These are phyloP conservation scores for Myotis planiceps DNA, from an alignment of 2,797 vertebrate species.

Conservation along the genomic window DNA sequence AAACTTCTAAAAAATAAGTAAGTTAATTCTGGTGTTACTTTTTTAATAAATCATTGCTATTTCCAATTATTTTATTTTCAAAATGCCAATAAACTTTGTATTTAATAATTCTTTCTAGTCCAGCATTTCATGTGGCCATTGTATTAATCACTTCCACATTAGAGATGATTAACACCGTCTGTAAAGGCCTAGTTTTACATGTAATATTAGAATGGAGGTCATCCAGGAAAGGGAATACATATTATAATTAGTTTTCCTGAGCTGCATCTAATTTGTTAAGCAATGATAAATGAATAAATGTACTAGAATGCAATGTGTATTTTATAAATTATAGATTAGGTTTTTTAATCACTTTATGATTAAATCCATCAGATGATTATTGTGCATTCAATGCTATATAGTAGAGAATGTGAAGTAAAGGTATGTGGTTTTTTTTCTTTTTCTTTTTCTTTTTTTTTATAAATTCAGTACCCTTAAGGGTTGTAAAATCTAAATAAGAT, in stretches of 20 bases:
- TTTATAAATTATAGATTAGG: constrained; percentile 1
- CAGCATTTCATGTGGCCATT: not conserved
- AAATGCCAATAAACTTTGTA: not conserved
- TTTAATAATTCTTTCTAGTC: not conserved
- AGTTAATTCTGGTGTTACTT: not conserved
- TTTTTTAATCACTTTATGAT: not conserved
- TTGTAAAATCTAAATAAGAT: not conserved
- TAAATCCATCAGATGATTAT: not conserved
- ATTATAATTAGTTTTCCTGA: constrained; percentile 41
- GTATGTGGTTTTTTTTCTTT: not conserved
- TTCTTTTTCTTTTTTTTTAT: not conserved
- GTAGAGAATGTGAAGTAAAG: not conserved
- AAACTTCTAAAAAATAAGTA: not conserved
- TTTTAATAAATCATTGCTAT: not conserved
- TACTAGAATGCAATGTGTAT: not conserved
- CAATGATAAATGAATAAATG: not conserved
- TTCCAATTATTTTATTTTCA: constrained; percentile 9
- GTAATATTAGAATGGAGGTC: not conserved
- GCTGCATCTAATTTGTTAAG: constrained; percentile 35
- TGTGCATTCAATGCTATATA: not conserved
- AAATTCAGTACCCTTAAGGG: not conserved
- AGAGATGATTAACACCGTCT: not conserved
- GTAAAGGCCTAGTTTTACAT: constrained; percentile 11
- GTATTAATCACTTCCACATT: constrained; percentile 20
- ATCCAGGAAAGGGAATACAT: not conserved